A percentile compares a stretch with the other conserved stretches of the same genome.
phyloP scores from a whole-genome alignment of 2,797 vertebrate species.

The Antennarius maculatus region DNA sequence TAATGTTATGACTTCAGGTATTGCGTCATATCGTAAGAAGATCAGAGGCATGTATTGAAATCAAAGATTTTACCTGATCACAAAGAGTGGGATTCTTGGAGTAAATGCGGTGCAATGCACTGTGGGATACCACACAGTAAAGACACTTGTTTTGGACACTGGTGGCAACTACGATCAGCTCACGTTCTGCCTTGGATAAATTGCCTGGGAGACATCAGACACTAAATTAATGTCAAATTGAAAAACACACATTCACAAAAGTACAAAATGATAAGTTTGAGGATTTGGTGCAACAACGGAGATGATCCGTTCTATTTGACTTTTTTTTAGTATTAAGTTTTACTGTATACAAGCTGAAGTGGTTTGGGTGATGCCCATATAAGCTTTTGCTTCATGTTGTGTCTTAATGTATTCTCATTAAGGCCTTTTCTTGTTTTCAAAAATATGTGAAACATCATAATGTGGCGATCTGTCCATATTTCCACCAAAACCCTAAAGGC shows the following conservation, averaged over 20 bases:
- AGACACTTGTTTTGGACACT: slow-evolving; percentile 85
- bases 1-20: neutral
- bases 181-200: slow-evolving; percentile 88
- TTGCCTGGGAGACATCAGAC: slow-evolving; percentile 71
- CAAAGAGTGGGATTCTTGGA: slow-evolving; percentile 86
- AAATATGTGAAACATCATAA: too few relatives aligned
- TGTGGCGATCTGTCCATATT: neutral
- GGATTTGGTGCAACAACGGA: too few relatives aligned
- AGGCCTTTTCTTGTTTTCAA: neutral
- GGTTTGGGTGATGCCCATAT: neutral
- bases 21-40: neutral
- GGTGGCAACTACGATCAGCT: slow-evolving; percentile 88
- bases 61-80: slow-evolving; percentile 82
- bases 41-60: neutral
- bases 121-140: slow-evolving; percentile 87
- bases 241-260: neutral
- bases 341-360: neutral
- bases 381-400: neutral
- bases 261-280: neutral
- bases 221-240: neutral
- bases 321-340: neutral
- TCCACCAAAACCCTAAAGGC: neutral
- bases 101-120: slow-evolving; percentile 87
- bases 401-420: neutral
- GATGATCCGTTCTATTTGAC: neutral